Base-by-base conservation (phyloP, 2,113 vertebrate genomes). In the Peromyscus polionotus region DNA sequence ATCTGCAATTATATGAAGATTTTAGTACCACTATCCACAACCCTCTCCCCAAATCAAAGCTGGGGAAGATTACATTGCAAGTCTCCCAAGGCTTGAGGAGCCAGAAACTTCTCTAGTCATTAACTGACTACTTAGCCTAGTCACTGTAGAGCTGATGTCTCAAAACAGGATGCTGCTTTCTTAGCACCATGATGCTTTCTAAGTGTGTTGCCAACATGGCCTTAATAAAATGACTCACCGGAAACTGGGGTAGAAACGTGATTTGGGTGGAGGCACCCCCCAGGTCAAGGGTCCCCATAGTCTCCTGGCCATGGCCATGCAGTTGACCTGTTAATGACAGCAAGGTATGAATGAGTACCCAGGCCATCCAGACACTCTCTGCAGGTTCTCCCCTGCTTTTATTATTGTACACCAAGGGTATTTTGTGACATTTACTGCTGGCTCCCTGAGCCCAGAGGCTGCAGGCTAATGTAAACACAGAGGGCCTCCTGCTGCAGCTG, bases 231-330 rank as follows among this genome's bases (percentile, higher is more conserved):
- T 59, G 95, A 94, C 98, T 98, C 96, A 99, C 99, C 99, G 99
- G 99, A 96, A 99, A 99, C 88, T 98, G 99, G 1, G 99, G 99
- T 95, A 99, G 99, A 96, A 99, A 99, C 0, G 99, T 99, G 98
- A 99, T 99, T 96, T 99, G 99, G 51, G 99, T 99, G 81, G 99
- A 99, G 97, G 99, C 99, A 95, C 99, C 99, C 84, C 99, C 99
- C 97, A 99, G 96, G 98, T 99, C 99, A 98, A 99, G 98, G 97
- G 99, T 99, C 26, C 99, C 99, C 90, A 99, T 98, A 39, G 99
- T 99, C 97, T 97, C 98, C 95, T 94, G 98, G 61, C 98, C 99
- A 95, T 98, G 99, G 97, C 99, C 98, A 98, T 99, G 99, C 96
- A 99, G 98, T 97, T 99, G 99, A 97, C 99, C 99, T 99, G 96